phyloP scores from a whole-genome alignment of 2,797 vertebrate species.

The Peromyscus melanophrys region DNA sequence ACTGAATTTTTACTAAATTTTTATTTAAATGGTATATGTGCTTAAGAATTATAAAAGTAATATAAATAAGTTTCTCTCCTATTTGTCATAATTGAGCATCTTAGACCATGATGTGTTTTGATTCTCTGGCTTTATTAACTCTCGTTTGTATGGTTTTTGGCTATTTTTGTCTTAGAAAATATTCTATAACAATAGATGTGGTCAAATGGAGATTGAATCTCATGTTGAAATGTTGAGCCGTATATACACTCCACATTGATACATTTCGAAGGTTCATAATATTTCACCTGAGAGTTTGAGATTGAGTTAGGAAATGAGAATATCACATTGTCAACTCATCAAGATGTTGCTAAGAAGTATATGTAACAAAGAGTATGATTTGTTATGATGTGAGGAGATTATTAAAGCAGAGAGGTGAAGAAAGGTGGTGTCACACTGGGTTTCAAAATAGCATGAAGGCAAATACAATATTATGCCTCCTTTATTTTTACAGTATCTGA shows the following conservation, averaged over 20 bases:
- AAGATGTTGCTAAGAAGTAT: slow-evolving; percentile 9
- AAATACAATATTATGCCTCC: not conserved
- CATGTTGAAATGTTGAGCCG: not conserved
- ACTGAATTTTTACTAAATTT: not conserved
- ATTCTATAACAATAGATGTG: not conserved
- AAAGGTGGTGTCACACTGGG: not conserved
- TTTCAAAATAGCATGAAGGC: not conserved
- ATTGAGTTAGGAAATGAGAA: not conserved
- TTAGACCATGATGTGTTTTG: not conserved
- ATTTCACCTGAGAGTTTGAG: not conserved
- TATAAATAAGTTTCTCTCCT: not conserved
- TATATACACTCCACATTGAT: not conserved
- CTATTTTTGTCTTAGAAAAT: not conserved
- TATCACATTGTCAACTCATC: not conserved
- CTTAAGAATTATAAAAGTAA: not conserved
- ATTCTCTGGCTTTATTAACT: not conserved
- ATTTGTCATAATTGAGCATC: not conserved
- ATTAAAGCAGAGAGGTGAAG: not conserved
- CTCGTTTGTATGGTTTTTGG: not conserved
- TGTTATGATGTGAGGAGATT: not conserved
- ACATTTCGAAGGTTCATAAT: not conserved
- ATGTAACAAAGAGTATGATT: not conserved
- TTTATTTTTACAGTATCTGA: not conserved
- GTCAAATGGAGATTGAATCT: not conserved
- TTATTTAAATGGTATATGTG: not conserved